Conservation (phyloP, 2,888 invertebrate species). For the Ctenicera cuprea region DNA sequence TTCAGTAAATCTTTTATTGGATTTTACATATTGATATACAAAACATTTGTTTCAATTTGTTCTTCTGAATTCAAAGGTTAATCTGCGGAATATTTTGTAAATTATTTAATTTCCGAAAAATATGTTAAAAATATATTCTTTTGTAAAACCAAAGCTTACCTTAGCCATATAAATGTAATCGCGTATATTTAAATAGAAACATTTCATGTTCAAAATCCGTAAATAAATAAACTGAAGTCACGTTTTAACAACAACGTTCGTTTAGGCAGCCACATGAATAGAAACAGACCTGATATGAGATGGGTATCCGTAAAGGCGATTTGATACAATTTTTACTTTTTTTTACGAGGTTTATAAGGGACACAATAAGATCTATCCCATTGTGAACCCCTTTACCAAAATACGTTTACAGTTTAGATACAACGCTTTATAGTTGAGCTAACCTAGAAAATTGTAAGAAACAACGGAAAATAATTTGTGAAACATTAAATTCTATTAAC, state of each 20-base stretch:
- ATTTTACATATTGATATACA: no score
- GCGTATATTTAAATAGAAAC: neutral
- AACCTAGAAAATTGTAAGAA: neutral
- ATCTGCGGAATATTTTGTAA: no score
- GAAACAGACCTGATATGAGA: conserved; percentile 28
- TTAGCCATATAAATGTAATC: neutral
- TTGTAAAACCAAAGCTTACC: no score
- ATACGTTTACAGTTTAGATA: conserved; percentile 11
- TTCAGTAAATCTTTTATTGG: no score
- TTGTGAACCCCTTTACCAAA: conserved; percentile 46
- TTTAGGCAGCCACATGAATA: neutral
- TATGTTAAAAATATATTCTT: no score
- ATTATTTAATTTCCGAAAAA: no score
- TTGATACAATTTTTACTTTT: conserved; percentile 54
- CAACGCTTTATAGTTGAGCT: neutral
- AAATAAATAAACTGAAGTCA: neutral
- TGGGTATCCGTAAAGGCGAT: conserved; percentile 51
- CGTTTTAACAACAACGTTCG: neutral
- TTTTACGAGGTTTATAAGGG: conserved; percentile 46
- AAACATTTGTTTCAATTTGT: no score
- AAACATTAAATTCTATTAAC: neutral
- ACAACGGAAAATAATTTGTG: conserved; percentile 33
- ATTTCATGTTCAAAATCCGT: neutral
- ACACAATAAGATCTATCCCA: conserved; percentile 48
- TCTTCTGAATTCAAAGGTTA: no score